Conservation (phyloP, 1,140 invertebrate genomes). For the Cotesia glomerata region DNA sequence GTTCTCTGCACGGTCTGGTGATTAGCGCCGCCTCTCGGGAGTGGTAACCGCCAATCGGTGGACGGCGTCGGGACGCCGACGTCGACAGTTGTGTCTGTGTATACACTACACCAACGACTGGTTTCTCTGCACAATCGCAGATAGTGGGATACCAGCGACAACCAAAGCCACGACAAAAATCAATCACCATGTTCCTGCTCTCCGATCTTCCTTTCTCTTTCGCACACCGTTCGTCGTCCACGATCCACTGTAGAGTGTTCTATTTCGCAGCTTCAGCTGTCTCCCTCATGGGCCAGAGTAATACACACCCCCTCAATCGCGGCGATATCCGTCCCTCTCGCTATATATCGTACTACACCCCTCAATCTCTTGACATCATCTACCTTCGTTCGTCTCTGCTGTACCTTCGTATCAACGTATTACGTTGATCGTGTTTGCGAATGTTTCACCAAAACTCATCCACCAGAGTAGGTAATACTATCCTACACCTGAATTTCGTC, state of each 20-base stretch:
- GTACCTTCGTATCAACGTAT: no score
- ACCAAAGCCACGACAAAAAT: constrained; percentile 64
- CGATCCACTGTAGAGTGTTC: neutral
- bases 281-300: neutral
- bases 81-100: constrained; percentile 50
- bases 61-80: constrained; percentile 60
- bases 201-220: constrained; percentile 20
- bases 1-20: constrained; percentile 58
- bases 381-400: neutral
- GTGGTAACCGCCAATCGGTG: constrained; percentile 61
- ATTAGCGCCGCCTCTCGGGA: constrained; percentile 63
- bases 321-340: constrained; percentile 28
- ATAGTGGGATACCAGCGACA: constrained; percentile 56
- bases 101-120: constrained; percentile 25
- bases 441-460: constrained; percentile 13
- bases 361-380: neutral
- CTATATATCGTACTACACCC: constrained; percentile 2
- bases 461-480: no score
- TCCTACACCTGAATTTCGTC: neutral
- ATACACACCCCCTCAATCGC: constrained; percentile 27
- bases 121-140: constrained; percentile 56
- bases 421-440: neutral
- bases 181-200: constrained; percentile 55
- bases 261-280: constrained; percentile 7
- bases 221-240: constrained; percentile 13